Conservation (phyloP, 2,888 invertebrate species). For the Endotricha flammealis region DNA sequence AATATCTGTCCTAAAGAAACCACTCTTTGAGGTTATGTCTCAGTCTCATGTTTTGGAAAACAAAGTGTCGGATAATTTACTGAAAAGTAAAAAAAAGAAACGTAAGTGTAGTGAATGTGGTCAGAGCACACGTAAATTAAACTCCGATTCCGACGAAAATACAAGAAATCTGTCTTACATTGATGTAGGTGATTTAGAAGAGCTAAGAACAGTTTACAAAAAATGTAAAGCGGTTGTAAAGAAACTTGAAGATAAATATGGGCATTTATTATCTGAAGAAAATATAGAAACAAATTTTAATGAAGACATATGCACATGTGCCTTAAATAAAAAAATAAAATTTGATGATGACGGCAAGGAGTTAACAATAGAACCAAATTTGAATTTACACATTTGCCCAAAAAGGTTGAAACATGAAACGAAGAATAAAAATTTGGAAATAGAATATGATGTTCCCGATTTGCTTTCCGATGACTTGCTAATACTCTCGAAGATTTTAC, state of each 20-base stretch:
- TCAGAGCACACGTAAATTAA: conserved; percentile 2
- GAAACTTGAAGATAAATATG: conserved; percentile 61
- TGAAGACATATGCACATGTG: conserved; percentile 42
- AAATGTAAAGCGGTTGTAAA: conserved; percentile 53
- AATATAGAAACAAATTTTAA: neutral
- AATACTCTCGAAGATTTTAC: conserved; percentile 39
- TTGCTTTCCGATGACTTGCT: conserved; percentile 42
- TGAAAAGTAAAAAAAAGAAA: conserved; percentile 1
- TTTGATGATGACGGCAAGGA: conserved; percentile 61
- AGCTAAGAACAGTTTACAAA: conserved; percentile 47
- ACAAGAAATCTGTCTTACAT: conserved; percentile 22
- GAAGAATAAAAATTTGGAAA: conserved; percentile 28
- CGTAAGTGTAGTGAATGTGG: conserved; percentile 4
- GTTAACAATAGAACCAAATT: conserved; percentile 25
- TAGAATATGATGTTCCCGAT: conserved; percentile 39
- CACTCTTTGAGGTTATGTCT: neutral
- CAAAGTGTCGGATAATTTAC: neutral
- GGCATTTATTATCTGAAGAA: conserved; percentile 44
- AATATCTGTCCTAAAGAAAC: conserved; percentile 23
- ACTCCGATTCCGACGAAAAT: conserved; percentile 15
- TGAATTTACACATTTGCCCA: conserved; percentile 47
- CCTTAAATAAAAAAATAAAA: conserved; percentile 49
- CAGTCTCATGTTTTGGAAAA: too few species aligned
- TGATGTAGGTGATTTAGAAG: conserved; percentile 44
- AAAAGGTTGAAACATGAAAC: conserved; percentile 26